Evolutionary conservation across 2,888 invertebrate species (phyloP).

Genomic region (Portevinia maculata): DNA sequence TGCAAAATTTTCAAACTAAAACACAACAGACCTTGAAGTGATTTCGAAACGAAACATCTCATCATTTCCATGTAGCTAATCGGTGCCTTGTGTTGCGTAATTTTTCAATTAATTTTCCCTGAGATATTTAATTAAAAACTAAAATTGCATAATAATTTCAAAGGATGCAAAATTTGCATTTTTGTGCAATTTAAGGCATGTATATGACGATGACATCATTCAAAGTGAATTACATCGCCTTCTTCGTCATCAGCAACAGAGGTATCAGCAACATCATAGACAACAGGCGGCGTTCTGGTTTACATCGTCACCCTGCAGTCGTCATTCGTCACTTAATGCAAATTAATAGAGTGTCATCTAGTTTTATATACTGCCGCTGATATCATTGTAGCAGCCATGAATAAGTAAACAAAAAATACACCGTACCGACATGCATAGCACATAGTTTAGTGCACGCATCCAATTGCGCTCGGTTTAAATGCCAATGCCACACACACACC

Average conservation of each 20-base stretch:
- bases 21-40: slow-evolving; percentile 5
- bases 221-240: slow-evolving; percentile 65
- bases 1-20: background rate
- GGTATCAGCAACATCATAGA: slow-evolving; percentile 15
- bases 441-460: slow-evolving; percentile 38
- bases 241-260: slow-evolving; percentile 24
- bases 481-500: slow-evolving; percentile 56
- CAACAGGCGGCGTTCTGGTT: slow-evolving; percentile 8
- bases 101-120: background rate
- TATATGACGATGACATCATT: slow-evolving; percentile 53
- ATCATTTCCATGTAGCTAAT: background rate
- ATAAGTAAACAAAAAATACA: background rate
- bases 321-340: slow-evolving; percentile 68
- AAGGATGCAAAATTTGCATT: slow-evolving; percentile 59
- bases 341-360: slow-evolving; percentile 70
- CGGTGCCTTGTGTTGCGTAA: background rate
- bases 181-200: slow-evolving; percentile 59
- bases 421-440: background rate
- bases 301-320: slow-evolving; percentile 51
- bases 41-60: slow-evolving; percentile 12
- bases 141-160: slow-evolving; percentile 24
- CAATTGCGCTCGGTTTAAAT: slow-evolving; percentile 39
- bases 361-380: slow-evolving; percentile 51
- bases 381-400: slow-evolving; percentile 31
- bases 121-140: slow-evolving; percentile 17